phyloP scores from a whole-genome alignment of 2,888 invertebrate genomes.

The Polydesmus complanatus region DNA sequence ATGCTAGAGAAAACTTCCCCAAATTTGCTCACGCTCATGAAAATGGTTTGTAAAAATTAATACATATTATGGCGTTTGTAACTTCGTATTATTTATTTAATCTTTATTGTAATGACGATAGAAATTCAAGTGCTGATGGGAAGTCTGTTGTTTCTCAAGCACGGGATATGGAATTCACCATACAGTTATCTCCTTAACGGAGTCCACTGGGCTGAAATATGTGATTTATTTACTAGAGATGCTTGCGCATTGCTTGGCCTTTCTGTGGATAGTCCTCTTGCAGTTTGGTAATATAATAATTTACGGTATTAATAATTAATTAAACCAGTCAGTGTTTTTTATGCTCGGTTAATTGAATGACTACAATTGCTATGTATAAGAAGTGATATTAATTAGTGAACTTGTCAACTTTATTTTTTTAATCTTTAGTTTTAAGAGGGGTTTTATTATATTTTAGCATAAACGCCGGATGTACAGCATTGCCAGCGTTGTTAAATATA shows the following conservation, averaged over 20 bases:
- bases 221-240: conserved; percentile 80
- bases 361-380: too few relatives aligned
- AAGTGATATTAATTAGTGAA: too few relatives aligned
- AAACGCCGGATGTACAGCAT: conserved; percentile 79
- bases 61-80: conserved; percentile 1
- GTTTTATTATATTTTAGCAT: conserved; percentile 43
- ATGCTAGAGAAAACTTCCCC: conserved; percentile 71
- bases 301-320: too few relatives aligned
- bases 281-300: conserved; percentile 49
- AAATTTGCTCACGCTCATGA: conserved; percentile 62
- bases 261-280: conserved; percentile 75
- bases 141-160: conserved; percentile 59
- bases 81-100: neutral
- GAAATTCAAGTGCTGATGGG: conserved; percentile 79
- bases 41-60: conserved; percentile 43
- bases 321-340: too few relatives aligned
- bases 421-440: too few relatives aligned
- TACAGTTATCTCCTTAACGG: conserved; percentile 60
- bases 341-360: too few relatives aligned
- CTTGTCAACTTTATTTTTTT: too few relatives aligned
- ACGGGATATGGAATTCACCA: conserved; percentile 49
- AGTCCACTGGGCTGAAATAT: conserved; percentile 68
- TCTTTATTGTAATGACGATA: conserved; percentile 27
- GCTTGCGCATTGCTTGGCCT: conserved; percentile 81
- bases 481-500: conserved; percentile 88